Percentiles rank a stretch among this genome's conserved stretches.
Conservation (phyloP, 2,797 vertebrate species). For the Dendrocincla fuliginosa region DNA sequence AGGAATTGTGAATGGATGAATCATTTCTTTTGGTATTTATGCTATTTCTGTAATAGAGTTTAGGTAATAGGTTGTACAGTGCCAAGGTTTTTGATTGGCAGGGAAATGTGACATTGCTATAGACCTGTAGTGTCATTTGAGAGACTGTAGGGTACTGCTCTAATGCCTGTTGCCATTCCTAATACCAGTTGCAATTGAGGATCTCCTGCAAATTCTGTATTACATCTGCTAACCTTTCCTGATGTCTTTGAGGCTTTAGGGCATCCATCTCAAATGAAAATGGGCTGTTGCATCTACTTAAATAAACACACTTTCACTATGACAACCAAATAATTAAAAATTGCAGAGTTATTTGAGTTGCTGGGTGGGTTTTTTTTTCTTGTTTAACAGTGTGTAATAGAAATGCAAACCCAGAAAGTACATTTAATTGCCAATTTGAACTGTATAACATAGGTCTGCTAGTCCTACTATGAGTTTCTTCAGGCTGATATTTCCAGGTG, state of each 20-base stretch:
- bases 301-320: background rate
- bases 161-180: background rate
- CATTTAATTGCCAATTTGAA: background rate
- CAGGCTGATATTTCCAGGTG: slow-evolving; percentile 25
- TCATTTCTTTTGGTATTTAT: background rate
- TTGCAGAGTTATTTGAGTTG: background rate
- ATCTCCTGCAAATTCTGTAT: background rate
- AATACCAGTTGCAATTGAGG: background rate
- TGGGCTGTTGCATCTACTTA: background rate
- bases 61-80: background rate
- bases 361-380: accelerated
- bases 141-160: background rate
- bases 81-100: background rate
- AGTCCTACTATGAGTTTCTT: background rate
- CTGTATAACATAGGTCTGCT: background rate
- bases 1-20: background rate
- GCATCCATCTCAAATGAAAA: background rate
- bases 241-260: background rate
- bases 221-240: background rate
- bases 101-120: background rate
- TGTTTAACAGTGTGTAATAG: background rate
- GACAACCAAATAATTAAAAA: background rate
- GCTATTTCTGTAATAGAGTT: background rate
- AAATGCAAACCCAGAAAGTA: background rate
- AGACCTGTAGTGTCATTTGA: background rate